phyloP scores from a whole-genome alignment of 2,113 vertebrate species.

The Neotoma lepida region DNA sequence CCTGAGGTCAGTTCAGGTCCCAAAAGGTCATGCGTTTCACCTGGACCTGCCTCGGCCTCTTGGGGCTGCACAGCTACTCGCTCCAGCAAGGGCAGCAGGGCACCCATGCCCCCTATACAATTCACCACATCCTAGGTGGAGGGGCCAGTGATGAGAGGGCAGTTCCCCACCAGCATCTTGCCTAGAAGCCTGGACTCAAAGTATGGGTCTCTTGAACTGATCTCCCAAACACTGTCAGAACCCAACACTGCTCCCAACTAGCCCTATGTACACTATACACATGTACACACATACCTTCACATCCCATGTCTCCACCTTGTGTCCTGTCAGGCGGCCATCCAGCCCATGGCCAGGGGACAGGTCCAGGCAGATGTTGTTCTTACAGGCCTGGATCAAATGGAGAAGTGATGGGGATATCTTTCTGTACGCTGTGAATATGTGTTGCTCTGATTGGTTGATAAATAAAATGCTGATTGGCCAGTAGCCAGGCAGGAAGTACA shows the following conservation, averaged over 20 bases:
- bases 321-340: conserved; percentile 95
- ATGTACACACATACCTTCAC: conserved; percentile 88
- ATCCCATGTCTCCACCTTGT: conserved; percentile 95
- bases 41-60: conserved; percentile 84
- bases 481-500: too few species aligned
- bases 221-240: background rate
- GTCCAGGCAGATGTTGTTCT: conserved; percentile 96
- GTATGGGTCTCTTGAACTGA: background rate
- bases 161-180: background rate
- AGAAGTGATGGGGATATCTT: too few species aligned
- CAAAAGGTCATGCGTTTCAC: conserved; percentile 91
- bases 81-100: conserved; percentile 93
- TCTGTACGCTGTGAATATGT: too few species aligned
- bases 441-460: too few species aligned
- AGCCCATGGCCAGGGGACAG: conserved; percentile 92
- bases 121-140: conserved; percentile 92
- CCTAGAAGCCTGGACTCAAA: background rate
- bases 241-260: too few species aligned
- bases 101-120: conserved; percentile 93
- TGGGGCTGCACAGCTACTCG: conserved; percentile 89
- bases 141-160: background rate
- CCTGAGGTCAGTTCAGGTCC: conserved; percentile 94
- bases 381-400: conserved; percentile 89
- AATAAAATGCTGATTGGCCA: too few species aligned
- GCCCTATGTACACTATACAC: background rate